Evolutionary conservation across 2,113 vertebrate species (phyloP).

Genomic region (Campylomormyrus numenius): DNA sequence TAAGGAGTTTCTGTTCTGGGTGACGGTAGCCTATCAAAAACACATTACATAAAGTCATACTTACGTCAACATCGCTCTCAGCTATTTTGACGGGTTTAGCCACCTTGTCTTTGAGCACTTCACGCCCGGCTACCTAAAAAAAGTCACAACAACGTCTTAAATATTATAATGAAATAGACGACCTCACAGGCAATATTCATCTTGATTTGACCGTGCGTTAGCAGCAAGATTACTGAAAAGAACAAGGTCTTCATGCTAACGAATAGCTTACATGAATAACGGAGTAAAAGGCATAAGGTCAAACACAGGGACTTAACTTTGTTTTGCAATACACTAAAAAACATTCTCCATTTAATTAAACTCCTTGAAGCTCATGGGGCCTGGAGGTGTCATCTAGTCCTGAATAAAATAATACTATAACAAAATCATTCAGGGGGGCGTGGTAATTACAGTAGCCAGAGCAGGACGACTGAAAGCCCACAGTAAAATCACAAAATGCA

Average conservation of each 20-base stretch:
- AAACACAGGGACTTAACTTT: neutral
- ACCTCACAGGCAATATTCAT: neutral
- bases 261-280: neutral
- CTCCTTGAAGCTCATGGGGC: neutral
- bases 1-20: neutral
- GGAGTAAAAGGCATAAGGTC: neutral
- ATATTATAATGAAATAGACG: neutral
- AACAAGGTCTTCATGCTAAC: neutral
- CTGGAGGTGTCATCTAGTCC: neutral
- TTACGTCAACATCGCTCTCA: constrained; percentile 91
- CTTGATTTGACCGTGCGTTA: neutral
- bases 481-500: neutral
- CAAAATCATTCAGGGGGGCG: neutral
- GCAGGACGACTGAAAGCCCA: neutral
- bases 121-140: constrained; percentile 80
- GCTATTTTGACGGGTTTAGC: constrained; percentile 86
- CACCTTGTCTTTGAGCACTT: constrained; percentile 72
- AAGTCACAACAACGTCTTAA: constrained; percentile 23
- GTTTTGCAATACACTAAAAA: constrained; percentile 15
- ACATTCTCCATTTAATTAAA: neutral
- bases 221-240: neutral
- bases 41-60: constrained; percentile 42
- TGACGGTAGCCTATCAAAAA: neutral
- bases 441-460: constrained; percentile 3
- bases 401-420: constrained; percentile 1